Conservation (phyloP, 1,140 invertebrate species). For the Nautilus pompilius region DNA sequence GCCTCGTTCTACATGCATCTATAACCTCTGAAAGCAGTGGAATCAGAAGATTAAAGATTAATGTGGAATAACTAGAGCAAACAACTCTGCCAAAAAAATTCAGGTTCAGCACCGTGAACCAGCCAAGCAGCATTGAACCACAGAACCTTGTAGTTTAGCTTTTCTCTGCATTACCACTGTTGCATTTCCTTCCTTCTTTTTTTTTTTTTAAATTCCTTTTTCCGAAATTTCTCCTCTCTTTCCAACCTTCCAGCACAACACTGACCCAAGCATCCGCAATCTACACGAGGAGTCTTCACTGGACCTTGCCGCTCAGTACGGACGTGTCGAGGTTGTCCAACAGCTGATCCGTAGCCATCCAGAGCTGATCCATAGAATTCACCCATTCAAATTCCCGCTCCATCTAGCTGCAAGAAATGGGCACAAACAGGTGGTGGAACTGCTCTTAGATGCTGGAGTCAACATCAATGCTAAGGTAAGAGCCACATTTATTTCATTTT, state of each 20-base stretch:
- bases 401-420: slow-evolving; percentile 93
- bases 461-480: slow-evolving; percentile 70
- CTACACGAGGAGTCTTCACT: slow-evolving; percentile 85
- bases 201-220: neutral
- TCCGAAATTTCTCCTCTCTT: slow-evolving; percentile 1
- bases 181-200: neutral
- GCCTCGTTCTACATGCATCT: too few species aligned
- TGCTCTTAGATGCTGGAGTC: slow-evolving; percentile 79
- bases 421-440: slow-evolving; percentile 80
- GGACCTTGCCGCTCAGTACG: slow-evolving; percentile 85
- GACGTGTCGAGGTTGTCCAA: slow-evolving; percentile 81
- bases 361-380: slow-evolving; percentile 49
- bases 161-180: too few species aligned
- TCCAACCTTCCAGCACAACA: slow-evolving; percentile 65
- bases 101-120: too few species aligned
- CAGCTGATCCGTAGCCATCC: slow-evolving; percentile 64
- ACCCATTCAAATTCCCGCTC: slow-evolving; percentile 80
- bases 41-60: too few species aligned
- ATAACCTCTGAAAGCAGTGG: too few species aligned
- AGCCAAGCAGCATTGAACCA: too few species aligned
- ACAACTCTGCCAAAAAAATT: too few species aligned
- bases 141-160: too few species aligned
- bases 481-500: neutral
- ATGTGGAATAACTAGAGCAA: too few species aligned
- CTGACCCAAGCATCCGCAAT: slow-evolving; percentile 87